Conservation (phyloP, 1,140 invertebrate genomes). For the Drosophila varians region DNA sequence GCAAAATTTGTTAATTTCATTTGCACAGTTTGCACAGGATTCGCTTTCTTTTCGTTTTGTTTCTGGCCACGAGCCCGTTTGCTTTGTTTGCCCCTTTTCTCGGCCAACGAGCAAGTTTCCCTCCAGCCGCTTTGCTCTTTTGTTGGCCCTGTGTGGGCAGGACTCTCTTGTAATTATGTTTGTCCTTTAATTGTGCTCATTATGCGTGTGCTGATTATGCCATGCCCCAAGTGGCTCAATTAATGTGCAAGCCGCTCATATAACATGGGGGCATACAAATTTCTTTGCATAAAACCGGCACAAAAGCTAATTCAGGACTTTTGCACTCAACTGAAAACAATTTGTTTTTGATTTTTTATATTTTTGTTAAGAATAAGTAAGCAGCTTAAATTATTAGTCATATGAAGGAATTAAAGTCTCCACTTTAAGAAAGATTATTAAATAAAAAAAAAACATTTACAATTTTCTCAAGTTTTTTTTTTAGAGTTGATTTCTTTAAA, state of each 20-base stretch:
- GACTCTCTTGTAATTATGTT: constrained; percentile 73
- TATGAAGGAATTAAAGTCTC: no score
- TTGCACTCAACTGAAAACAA: constrained; percentile 25
- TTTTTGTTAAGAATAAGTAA: no score
- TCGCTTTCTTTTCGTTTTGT: constrained; percentile 34
- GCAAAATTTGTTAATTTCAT: constrained; percentile 78
- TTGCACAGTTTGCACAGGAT: constrained; percentile 69
- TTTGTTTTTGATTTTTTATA: neutral
- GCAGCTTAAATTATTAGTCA: neutral
- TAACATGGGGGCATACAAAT: constrained; percentile 21
- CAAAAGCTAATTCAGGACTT: neutral
- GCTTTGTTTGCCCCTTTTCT: constrained; percentile 26
- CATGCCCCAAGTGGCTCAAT: constrained; percentile 75
- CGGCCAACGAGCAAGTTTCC: constrained; percentile 21
- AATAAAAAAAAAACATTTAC: no score
- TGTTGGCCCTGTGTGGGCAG: constrained; percentile 35
- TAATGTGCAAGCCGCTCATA: constrained; percentile 48
- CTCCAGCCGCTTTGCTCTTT: constrained; percentile 44
- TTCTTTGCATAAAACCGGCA: constrained; percentile 18
- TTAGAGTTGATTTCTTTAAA: neutral
- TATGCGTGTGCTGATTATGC: constrained; percentile 76
- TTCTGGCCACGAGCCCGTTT: constrained; percentile 10
- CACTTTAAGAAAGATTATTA: no score
- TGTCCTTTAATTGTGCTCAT: constrained; percentile 80
- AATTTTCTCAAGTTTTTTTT: no score